Percentiles rank a stretch among this genome's conserved stretches.
These are phyloP conservation scores for Apodemia mormo DNA, from an alignment of 2,888 invertebrate species.

Conservation along the genomic window DNA sequence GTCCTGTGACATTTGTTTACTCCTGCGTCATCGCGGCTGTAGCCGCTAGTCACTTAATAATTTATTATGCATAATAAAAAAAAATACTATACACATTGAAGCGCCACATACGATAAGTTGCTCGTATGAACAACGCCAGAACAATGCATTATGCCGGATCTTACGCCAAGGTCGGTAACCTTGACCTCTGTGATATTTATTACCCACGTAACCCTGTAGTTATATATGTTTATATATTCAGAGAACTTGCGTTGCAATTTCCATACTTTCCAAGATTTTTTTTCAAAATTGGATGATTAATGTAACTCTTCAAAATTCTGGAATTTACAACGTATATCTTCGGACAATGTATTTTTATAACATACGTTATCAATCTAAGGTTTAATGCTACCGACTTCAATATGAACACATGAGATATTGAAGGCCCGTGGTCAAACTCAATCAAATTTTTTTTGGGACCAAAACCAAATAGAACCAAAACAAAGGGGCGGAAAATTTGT, in stretches of 20 bases:
- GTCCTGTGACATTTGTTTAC: not conserved
- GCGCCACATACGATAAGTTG: constrained; percentile 26
- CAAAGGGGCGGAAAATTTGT: too few relatives aligned
- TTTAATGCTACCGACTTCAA: too few relatives aligned
- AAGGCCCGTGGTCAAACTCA: too few relatives aligned
- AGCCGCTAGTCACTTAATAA: not conserved
- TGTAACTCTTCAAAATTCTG: too few relatives aligned
- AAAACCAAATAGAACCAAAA: too few relatives aligned
- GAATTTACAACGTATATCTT: too few relatives aligned
- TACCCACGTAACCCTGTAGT: constrained; percentile 9
- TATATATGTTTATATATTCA: not conserved
- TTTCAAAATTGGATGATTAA: too few relatives aligned
- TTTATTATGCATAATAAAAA: not conserved
- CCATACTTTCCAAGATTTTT: not conserved
- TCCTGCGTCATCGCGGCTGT: not conserved
- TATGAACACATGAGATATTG: too few relatives aligned
- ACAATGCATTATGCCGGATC: constrained; percentile 38
- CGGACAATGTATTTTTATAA: too few relatives aligned
- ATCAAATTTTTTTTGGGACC: too few relatives aligned
- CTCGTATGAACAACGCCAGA: constrained; percentile 26
- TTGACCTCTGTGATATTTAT: constrained; percentile 27
- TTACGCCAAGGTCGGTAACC: constrained; percentile 26
- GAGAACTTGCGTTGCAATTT: not conserved
- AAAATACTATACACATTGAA: not conserved
- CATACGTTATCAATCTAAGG: too few relatives aligned